Conservation (phyloP, 2,888 invertebrate species). For the Papilio gigon region DNA sequence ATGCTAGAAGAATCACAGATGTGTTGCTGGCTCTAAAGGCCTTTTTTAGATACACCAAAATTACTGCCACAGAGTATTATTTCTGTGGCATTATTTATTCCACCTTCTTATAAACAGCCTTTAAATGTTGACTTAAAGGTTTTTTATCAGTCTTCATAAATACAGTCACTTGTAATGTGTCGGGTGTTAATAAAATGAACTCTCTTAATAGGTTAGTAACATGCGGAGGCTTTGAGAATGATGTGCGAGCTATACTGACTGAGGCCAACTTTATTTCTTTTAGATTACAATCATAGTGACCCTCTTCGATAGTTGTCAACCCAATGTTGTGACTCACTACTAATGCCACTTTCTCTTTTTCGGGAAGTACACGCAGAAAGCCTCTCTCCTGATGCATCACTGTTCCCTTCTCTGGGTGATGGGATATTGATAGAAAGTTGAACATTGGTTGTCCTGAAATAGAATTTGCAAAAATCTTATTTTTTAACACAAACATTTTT, state of each 20-base stretch:
- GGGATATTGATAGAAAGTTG: constrained; percentile 79
- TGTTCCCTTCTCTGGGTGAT: constrained; percentile 75
- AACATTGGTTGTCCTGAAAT: constrained; percentile 83
- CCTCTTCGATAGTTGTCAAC: constrained; percentile 83
- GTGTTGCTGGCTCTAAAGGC: too few species aligned
- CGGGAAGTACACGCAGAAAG: constrained; percentile 82
- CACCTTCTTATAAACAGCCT: constrained; percentile 68
- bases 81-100: constrained; percentile 5
- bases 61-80: not conserved
- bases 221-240: constrained; percentile 78
- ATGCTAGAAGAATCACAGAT: too few species aligned
- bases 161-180: constrained; percentile 70
- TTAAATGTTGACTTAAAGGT: constrained; percentile 80
- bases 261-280: constrained; percentile 77
- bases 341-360: constrained; percentile 78
- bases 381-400: constrained; percentile 85
- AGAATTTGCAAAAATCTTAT: not conserved
- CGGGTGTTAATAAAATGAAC: constrained; percentile 58
- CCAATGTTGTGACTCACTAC: constrained; percentile 85
- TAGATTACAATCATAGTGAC: constrained; percentile 65
- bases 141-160: constrained; percentile 82
- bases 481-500: too few species aligned
- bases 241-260: constrained; percentile 73
- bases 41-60: too few species aligned
- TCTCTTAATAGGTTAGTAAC: constrained; percentile 75